phyloP scores from a whole-genome alignment of 2,888 invertebrate genomes.

The Agonum fuliginosum region DNA sequence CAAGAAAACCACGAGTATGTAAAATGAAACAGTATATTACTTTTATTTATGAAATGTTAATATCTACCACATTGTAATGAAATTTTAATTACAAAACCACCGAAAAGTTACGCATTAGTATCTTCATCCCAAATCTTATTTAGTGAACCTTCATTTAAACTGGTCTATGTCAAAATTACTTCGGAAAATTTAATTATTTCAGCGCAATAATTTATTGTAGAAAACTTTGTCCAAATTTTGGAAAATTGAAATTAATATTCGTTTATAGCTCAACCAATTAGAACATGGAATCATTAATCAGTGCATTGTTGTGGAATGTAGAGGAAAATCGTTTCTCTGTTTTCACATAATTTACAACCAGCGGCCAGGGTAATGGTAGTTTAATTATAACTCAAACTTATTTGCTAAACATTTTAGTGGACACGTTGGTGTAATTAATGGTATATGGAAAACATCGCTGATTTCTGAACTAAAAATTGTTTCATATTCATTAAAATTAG shows the following conservation, averaged over 20 bases:
- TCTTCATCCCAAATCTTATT: conserved; percentile 16
- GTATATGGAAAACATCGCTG: not conserved
- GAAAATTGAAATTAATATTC: conserved; percentile 47
- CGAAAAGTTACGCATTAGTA: not conserved
- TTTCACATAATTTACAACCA: conserved; percentile 10
- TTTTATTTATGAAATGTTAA: too few relatives aligned
- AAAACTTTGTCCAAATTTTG: conserved; percentile 37
- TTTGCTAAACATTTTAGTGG: conserved; percentile 8
- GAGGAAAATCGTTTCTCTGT: conserved; percentile 8
- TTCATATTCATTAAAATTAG: not conserved
- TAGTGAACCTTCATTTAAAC: not conserved
- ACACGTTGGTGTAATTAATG: conserved; percentile 2
- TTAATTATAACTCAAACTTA: conserved; percentile 3
- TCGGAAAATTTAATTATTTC: conserved; percentile 34
- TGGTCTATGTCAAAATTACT: conserved; percentile 2
- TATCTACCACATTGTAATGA: too few relatives aligned
- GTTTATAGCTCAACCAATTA: conserved; percentile 38
- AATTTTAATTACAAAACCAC: conserved; percentile 13
- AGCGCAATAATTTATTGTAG: conserved; percentile 42
- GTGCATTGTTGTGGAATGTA: not conserved
- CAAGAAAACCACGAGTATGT: too few relatives aligned
- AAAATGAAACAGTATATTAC: too few relatives aligned
- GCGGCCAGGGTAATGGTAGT: not conserved
- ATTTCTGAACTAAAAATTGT: conserved; percentile 3
- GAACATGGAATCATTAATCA: conserved; percentile 30